Base-by-base conservation (phyloP, 2,797 vertebrate genomes). In the Danionella dracula region DNA sequence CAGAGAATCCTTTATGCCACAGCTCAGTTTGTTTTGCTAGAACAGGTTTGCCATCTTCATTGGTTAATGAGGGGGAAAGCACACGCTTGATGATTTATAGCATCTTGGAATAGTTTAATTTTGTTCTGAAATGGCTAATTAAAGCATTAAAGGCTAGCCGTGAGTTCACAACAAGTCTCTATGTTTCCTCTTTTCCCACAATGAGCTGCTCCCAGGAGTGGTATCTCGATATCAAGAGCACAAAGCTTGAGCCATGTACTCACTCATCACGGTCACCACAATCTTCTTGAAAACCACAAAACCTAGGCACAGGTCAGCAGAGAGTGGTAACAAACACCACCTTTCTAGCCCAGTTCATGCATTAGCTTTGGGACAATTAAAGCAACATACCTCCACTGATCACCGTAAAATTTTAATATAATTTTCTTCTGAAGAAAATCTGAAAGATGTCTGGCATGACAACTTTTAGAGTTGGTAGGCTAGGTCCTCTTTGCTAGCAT, bases 141-240 rank as follows among this genome's bases (percentile, higher is more conserved):
- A 48, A 48, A 58, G 58, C 27, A 32, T 8, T 38, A 40, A 65
- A 16, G 42, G 55, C 20, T 32, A 56, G 50, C 27, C 29, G 51
- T 15, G 11, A 55, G 31, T 48, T 66, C 42, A 49, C 42, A 48
- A 57, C 44, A 66, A 66, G 54, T 70, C 67, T 60, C 42, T 44
- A 32, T n/a, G 57, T 63, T 68, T 71, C 46, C 58, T 75, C 75
- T 80, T 84, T 88, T 85, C 87, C 87, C 86, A 88, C 86, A 84
- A 84, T 79, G 82, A 86, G 86, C 84, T 82, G 75, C 79, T 88
- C 78, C 83, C 81, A 44, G 41, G 71, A 57, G 62, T 64, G 44
- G 38, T 31, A 57, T 64, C 59, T 66, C 49, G 70, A 50, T 73
- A 82, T 72, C 83, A 84, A 86, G 80, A 85, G 80, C 81, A 80